These are phyloP conservation scores for Probaryconus sp. DNA, from an alignment of 1,140 invertebrate genomes.

Conservation along the genomic window DNA sequence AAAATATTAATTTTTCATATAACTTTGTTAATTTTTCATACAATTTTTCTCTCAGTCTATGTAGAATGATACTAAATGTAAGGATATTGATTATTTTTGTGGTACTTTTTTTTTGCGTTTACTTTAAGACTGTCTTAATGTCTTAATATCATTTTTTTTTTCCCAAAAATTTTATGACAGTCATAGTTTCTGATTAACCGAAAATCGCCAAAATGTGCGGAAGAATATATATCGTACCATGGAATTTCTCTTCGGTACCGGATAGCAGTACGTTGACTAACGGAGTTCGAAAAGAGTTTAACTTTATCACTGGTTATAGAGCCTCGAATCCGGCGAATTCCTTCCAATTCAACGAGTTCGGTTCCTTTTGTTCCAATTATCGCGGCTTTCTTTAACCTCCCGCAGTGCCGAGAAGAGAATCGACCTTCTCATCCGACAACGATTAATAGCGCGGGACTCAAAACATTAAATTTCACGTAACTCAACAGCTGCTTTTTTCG, in stretches of 20 bases:
- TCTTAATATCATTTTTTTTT: too few species aligned
- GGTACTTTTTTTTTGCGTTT: too few species aligned
- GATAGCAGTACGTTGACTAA: constrained; percentile 42
- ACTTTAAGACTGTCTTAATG: too few species aligned
- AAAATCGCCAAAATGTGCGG: background rate
- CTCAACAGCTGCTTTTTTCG: constrained; percentile 4
- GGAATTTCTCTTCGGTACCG: constrained; percentile 26
- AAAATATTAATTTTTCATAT: too few species aligned
- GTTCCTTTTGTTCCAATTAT: constrained; percentile 70
- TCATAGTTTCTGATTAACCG: too few species aligned
- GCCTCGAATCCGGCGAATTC: constrained; percentile 31
- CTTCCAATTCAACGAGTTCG: constrained; percentile 51
- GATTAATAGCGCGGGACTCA: constrained; percentile 62
- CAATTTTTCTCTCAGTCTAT: too few species aligned
- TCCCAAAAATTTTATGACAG: too few species aligned
- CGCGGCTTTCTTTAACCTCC: constrained; percentile 55
- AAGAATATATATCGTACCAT: constrained; percentile 20
- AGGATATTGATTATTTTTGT: too few species aligned
- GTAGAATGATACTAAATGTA: too few species aligned
- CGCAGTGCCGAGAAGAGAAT: constrained; percentile 57
- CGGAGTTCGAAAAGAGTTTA: constrained; percentile 45
- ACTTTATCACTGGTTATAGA: constrained; percentile 43
- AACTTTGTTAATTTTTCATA: too few species aligned
- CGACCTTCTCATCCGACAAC: constrained; percentile 60
- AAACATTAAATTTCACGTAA: constrained; percentile 29